Base-by-base conservation (phyloP, 2,797 vertebrate genomes). In the Pipistrellus pygmaeus region DNA sequence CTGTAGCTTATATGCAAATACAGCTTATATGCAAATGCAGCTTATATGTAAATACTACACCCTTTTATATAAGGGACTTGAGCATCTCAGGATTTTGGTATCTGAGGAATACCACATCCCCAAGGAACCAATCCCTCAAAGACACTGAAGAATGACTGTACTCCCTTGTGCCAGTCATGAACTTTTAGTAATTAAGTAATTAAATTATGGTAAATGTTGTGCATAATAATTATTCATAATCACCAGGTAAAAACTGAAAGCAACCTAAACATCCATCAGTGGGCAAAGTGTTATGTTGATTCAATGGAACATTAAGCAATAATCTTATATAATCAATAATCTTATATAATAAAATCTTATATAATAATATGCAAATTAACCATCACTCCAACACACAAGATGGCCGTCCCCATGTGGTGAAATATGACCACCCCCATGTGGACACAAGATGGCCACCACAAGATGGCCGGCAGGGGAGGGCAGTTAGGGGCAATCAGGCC, bases 181-280 rank as follows among this genome's bases (percentile, higher is more conserved):
- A 53, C 23, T 66, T 38, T 91, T 64, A 88, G 66, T 75, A 85
- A 85, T n/a, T 78, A 87, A 83, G 5, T 72, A 57, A 46, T 60
- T 69, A 85, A 86, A 85, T 51, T 46, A 72, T 38, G 8, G 41
- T 53, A 77, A 88, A 48, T n/a, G 7, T 41, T 86, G 62, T 55
- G 9, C 53, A 78, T 77, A 77, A 53, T 86, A 90, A 64, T 64
- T 87, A 83, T 57, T 73, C 72, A 84, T 32, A 51, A 84, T 53
- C 75, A 30, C 64, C 23, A 55, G 12, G 76, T 60, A 83, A 81
- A 55, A 41, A 60, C 21, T 85, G 64, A 92, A 94, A 83, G 48
- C 23, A 68, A 72, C n/a, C 21, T 77, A 88, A 84, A 32, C 87
- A 92, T 64, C 14, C 53, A 60, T n/a, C 62, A 68, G 38, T n/a